These are phyloP conservation scores for Protophormia terraenovae DNA, from an alignment of 2,888 invertebrate species.

Conservation along the genomic window DNA sequence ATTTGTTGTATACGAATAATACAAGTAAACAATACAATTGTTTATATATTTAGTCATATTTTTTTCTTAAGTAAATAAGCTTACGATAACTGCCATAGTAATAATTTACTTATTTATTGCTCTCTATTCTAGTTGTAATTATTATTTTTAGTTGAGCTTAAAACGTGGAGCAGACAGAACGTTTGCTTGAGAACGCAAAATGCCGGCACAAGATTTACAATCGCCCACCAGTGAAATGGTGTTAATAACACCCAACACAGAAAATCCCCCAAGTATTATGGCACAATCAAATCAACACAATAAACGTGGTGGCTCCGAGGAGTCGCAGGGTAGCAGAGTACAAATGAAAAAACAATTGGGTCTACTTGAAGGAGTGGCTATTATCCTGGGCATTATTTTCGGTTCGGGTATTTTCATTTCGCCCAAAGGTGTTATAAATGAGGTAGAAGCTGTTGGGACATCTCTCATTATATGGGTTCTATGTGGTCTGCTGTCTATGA, in stretches of 20 bases:
- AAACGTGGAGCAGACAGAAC: constrained; percentile 43
- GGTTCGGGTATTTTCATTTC: constrained; percentile 98
- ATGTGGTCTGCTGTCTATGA: constrained; percentile 93
- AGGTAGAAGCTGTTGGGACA: constrained; percentile 94
- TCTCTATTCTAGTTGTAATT: not conserved
- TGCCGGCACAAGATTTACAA: constrained; percentile 74
- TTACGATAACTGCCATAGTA: not conserved
- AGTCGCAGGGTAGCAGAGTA: constrained; percentile 81
- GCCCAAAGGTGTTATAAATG: constrained; percentile 94
- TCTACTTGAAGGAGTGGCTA: constrained; percentile 94
- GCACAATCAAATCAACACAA: constrained; percentile 41
- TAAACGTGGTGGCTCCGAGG: constrained; percentile 73
- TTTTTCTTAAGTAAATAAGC: not conserved
- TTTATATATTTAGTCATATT: constrained; percentile 20
- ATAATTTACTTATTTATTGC: constrained; percentile 16
- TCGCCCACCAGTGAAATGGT: constrained; percentile 80
- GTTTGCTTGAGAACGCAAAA: constrained; percentile 61
- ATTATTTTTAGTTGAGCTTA: constrained; percentile 38
- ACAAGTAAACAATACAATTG: constrained; percentile 30
- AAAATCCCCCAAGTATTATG: constrained; percentile 70
- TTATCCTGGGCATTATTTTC: constrained; percentile 96
- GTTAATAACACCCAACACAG: constrained; percentile 78
- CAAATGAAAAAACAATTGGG: constrained; percentile 95
- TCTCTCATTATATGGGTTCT: constrained; percentile 93
- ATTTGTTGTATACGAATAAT: constrained; percentile 1